Evolutionary conservation across 2,797 vertebrate species (phyloP).

Genomic region (Sternarchorhynchus goeldii): DNA sequence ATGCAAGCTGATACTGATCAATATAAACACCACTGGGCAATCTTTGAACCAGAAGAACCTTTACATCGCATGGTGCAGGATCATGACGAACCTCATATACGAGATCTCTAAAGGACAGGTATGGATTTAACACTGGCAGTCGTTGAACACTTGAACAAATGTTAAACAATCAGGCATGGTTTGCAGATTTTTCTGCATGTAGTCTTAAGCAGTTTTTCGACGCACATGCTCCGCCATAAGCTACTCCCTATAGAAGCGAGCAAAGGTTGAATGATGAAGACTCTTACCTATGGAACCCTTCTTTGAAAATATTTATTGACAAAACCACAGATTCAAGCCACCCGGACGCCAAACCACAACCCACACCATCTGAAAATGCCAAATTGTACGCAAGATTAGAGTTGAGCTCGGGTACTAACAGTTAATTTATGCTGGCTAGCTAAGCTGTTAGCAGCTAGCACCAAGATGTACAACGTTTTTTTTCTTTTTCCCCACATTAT

Average conservation of each 20-base stretch:
- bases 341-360: constrained; percentile 64
- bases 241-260: no score
- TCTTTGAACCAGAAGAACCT: constrained; percentile 71
- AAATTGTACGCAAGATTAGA: neutral
- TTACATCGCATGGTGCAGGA: constrained; percentile 60
- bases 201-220: no score
- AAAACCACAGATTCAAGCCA: constrained; percentile 67
- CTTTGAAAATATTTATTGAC: constrained; percentile 78
- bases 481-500: neutral
- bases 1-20: constrained; percentile 87
- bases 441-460: no score
- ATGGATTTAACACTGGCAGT: neutral
- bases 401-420: no score
- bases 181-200: neutral
- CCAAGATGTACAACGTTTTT: no score
- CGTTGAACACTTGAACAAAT: neutral
- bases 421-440: no score
- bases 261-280: neutral
- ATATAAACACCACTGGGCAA: constrained; percentile 84
- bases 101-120: constrained; percentile 78
- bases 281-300: constrained; percentile 89
- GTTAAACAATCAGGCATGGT: neutral
- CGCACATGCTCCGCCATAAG: no score
- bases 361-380: constrained; percentile 63
- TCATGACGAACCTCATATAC: constrained; percentile 75